Evolutionary conservation across 2,113 vertebrate species (phyloP), one percentile per base, ranked within the genome.

Genomic region (Zapornia atra): DNA sequence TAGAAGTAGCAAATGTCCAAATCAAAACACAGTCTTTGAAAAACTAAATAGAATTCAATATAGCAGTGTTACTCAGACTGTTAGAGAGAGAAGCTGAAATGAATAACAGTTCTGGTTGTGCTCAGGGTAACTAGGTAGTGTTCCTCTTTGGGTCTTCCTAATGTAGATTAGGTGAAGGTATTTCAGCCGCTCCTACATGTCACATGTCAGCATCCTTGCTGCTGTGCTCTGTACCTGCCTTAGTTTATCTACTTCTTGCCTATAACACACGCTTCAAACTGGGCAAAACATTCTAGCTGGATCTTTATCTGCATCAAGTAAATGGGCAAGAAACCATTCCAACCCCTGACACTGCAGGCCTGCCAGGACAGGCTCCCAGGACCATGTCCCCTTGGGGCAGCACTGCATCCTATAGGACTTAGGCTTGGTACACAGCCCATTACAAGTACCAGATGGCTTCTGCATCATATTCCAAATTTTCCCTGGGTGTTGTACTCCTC

Each of bases 291-390:
- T 54, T 54, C 54, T 3, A 63, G 24, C 46, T 24, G 57, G 15
- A 16, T 8, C 64, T 69, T 46, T 34, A 56, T 33, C 42, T 56
- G 80, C 38, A 80, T 33, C 44, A 34, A 13, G 28, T 12, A 76
- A 16, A 12, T 28, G 17, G 29, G 29, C 75, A 53, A 15, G 24
- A 83, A 79, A 63, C 10, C 15, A 17, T 7, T 10, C 29, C 29
- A 33, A 16, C 4, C 22, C 31, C 48, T 0, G 0, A 33, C 24
- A 12, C 19, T 1, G 1, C 50, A 63, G 42, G 22, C 24, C 9
- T 26, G 50, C 63, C 70, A 2, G 5, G n/a, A 26, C 46, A 63
- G 44, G 19, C 22, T 79, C 42, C 42, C 50, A 53, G 28, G 11
- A 59, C 31, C 53, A 53, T 44, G 15, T 31, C 24, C 42, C 11